Percentiles rank a stretch among this genome's conserved stretches.
Conservation (phyloP, 2,797 vertebrate species). For the Phrynocephalus vlangalii region DNA sequence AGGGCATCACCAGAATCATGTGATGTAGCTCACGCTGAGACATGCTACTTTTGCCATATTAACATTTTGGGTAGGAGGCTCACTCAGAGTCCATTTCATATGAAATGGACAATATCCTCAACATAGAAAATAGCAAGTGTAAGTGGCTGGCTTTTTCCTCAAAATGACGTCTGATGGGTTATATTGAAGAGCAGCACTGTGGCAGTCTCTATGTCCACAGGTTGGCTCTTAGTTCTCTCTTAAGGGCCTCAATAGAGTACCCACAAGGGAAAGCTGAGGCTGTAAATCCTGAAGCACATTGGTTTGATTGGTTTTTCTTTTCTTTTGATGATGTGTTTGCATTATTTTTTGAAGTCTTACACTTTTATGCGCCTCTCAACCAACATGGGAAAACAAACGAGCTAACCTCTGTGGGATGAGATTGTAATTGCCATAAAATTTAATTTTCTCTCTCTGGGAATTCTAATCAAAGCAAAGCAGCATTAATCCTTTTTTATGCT, state of each 20-base stretch:
- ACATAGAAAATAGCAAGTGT: neutral
- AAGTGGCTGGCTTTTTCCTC: neutral
- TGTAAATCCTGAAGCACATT: neutral
- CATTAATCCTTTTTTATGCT: conserved; percentile 26
- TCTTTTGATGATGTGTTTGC: neutral
- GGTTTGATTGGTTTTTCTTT: neutral
- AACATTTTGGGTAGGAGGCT: neutral
- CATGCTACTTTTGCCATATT: neutral
- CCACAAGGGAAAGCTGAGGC: neutral
- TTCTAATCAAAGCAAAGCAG: conserved; percentile 25
- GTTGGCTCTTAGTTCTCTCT: neutral
- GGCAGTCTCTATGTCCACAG: neutral
- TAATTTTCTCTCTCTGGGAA: conserved; percentile 29
- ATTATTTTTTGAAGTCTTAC: conserved; percentile 11
- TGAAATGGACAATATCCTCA: too few species aligned
- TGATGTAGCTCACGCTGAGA: neutral
- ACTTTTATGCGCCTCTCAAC: neutral
- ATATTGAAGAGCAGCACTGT: neutral
- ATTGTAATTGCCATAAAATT: conserved; percentile 35
- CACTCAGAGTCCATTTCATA: neutral
- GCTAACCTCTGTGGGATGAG: conserved; percentile 23
- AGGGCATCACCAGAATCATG: neutral
- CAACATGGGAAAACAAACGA: conserved; percentile 9
- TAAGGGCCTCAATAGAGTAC: neutral
- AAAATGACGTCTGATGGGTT: neutral